These are phyloP conservation scores for Lampropteryx suffumata DNA, from an alignment of 2,888 invertebrate genomes.

Conservation along the genomic window DNA sequence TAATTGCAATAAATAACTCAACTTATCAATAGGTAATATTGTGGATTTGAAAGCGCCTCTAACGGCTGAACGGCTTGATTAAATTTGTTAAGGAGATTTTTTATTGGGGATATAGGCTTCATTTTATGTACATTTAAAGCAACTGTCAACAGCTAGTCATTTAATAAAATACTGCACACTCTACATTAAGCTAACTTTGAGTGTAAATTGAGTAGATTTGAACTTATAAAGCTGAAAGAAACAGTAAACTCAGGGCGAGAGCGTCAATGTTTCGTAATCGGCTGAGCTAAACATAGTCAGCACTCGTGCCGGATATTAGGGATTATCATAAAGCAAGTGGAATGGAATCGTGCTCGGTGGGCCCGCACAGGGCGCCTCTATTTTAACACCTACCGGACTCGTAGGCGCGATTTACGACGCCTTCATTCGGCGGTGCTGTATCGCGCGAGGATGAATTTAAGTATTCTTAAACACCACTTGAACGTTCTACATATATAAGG, in stretches of 20 bases:
- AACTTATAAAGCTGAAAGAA: too few species aligned
- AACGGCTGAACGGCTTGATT: too few species aligned
- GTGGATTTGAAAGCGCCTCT: too few species aligned
- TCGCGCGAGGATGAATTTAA: slow-evolving; percentile 53
- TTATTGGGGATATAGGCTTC: too few species aligned
- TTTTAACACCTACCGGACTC: slow-evolving; percentile 76
- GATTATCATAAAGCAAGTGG: slow-evolving; percentile 81
- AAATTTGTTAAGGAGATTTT: too few species aligned
- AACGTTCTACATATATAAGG: slow-evolving; percentile 35
- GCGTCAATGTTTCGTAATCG: slow-evolving; percentile 52
- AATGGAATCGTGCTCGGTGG: slow-evolving; percentile 63
- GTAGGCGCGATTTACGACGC: slow-evolving; percentile 78
- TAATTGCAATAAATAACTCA: too few species aligned
- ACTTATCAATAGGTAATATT: too few species aligned
- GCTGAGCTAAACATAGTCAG: slow-evolving; percentile 64
- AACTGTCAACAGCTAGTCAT: too few species aligned
- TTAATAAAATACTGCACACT: too few species aligned
- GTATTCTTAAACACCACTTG: slow-evolving; percentile 39
- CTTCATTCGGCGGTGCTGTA: slow-evolving; percentile 46
- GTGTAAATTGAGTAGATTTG: too few species aligned
- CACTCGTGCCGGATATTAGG: slow-evolving; percentile 77
- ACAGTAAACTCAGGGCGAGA: slow-evolving; percentile 28
- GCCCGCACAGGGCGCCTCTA: slow-evolving; percentile 79
- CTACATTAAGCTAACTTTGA: too few species aligned
- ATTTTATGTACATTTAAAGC: too few species aligned